Conservation (phyloP, 1,140 invertebrate species). For the Drosophila sp. region DNA sequence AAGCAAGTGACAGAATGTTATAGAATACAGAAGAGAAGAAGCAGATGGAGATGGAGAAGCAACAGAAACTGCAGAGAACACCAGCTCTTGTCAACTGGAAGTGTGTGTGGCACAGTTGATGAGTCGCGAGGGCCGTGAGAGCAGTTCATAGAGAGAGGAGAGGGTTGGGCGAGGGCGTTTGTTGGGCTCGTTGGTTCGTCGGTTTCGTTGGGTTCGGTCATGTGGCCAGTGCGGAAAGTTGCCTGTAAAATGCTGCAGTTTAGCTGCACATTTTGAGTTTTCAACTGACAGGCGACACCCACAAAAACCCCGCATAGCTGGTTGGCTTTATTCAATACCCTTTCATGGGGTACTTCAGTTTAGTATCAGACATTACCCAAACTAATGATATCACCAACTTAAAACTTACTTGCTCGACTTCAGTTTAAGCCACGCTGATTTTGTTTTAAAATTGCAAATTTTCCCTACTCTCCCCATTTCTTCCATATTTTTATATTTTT, state of each 20-base stretch:
- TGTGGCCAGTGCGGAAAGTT: constrained; percentile 38
- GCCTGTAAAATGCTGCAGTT: constrained; percentile 52
- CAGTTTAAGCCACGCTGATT: too few species aligned
- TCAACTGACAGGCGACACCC: constrained; percentile 42
- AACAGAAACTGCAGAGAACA: constrained; percentile 18
- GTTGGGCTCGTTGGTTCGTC: background rate
- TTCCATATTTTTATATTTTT: too few species aligned
- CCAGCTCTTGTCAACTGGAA: constrained; percentile 19
- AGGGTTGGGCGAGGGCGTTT: background rate
- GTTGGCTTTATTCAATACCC: constrained; percentile 3
- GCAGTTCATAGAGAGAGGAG: background rate
- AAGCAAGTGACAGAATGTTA: constrained; percentile 19
- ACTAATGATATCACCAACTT: too few species aligned
- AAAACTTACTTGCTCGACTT: too few species aligned
- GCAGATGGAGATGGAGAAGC: background rate
- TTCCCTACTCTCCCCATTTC: too few species aligned
- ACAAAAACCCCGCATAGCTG: constrained; percentile 3
- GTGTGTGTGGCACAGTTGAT: constrained; percentile 21
- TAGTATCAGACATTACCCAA: too few species aligned
- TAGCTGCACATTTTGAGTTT: constrained; percentile 72
- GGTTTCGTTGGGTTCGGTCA: background rate
- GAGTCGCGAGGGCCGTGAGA: constrained; percentile 1
- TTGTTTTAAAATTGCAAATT: too few species aligned
- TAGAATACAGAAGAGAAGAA: background rate
- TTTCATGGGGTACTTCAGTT: background rate